Conservation (phyloP, 30 jellyfish, hydroid and myxozoan genomes). For the Aurelia sp. region DNA sequence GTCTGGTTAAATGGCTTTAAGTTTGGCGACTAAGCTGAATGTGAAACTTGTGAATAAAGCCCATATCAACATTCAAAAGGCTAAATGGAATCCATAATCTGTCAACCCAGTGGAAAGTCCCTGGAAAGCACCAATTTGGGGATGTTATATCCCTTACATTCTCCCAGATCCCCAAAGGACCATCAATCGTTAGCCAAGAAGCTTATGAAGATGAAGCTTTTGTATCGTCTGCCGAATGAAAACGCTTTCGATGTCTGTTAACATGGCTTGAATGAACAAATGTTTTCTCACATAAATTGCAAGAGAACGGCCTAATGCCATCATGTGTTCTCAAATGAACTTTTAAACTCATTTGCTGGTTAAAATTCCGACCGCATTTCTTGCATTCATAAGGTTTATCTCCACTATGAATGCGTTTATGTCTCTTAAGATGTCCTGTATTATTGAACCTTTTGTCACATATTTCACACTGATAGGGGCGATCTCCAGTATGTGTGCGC, state of each 20-base stretch:
- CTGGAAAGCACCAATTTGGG: too few species aligned
- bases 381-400: conserved; percentile 32
- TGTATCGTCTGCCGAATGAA: background rate
- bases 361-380: conserved; percentile 12
- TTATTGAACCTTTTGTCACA: conserved; percentile 35
- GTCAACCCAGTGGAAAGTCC: too few species aligned
- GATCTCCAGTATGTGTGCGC: conserved; percentile 50
- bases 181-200: background rate
- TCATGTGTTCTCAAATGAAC: conserved; percentile 22
- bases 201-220: too few species aligned
- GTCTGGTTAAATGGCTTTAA: too few species aligned
- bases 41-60: too few species aligned
- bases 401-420: conserved; percentile 46
- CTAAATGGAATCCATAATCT: too few species aligned
- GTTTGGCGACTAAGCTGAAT: too few species aligned
- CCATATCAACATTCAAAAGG: too few species aligned
- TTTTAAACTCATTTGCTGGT: conserved; percentile 22
- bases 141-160: too few species aligned
- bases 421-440: conserved; percentile 42
- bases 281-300: conserved; percentile 18
- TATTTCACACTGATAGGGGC: conserved; percentile 38
- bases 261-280: conserved; percentile 40
- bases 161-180: background rate
- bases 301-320: conserved; percentile 25
- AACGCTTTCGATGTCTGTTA: conserved; percentile 36